These are phyloP conservation scores for Cebidichthys violaceus DNA, from an alignment of 2,113 vertebrate species.

Conservation along the genomic window DNA sequence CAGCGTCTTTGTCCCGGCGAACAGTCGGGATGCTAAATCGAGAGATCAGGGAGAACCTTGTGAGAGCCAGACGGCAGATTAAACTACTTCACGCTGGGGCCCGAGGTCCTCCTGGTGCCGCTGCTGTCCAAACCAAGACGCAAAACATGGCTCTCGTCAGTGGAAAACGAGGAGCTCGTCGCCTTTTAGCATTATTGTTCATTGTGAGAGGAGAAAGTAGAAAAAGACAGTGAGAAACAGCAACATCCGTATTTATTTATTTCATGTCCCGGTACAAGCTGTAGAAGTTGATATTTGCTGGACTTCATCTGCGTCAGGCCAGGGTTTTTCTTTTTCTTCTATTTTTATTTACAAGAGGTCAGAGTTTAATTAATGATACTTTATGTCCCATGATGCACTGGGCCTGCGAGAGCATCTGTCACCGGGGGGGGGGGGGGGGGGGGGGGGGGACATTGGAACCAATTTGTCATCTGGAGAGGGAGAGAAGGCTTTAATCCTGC, in stretches of 20 bases:
- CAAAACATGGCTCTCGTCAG: background rate
- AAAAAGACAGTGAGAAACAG: background rate
- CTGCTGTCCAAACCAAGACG: background rate
- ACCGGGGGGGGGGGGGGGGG: slow-evolving; percentile 28
- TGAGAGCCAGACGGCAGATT: slow-evolving; percentile 41
- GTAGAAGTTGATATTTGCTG: slow-evolving; percentile 12
- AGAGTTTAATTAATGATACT: slow-evolving; percentile 78
- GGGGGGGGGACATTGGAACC: slow-evolving; percentile 70
- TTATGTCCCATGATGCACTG: slow-evolving; percentile 72
- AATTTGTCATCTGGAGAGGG: slow-evolving; percentile 79
- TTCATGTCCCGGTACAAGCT: slow-evolving; percentile 5
- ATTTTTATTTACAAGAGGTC: slow-evolving; percentile 55
- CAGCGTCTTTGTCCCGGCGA: background rate
- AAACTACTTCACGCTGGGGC: slow-evolving; percentile 25
- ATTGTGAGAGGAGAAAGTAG: background rate
- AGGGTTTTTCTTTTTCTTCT: slow-evolving; percentile 23
- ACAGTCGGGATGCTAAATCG: slow-evolving; percentile 9
- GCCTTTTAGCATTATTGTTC: background rate
- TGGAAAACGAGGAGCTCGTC: background rate
- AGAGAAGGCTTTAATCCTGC: slow-evolving; percentile 74
- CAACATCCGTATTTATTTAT: background rate
- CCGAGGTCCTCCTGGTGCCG: background rate
- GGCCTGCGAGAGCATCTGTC: slow-evolving; percentile 75
- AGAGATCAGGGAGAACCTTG: slow-evolving; percentile 46
- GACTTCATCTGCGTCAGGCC: slow-evolving; percentile 42